Conservation (phyloP, 1,140 invertebrate genomes). For the Hypsibius dujardini region DNA sequence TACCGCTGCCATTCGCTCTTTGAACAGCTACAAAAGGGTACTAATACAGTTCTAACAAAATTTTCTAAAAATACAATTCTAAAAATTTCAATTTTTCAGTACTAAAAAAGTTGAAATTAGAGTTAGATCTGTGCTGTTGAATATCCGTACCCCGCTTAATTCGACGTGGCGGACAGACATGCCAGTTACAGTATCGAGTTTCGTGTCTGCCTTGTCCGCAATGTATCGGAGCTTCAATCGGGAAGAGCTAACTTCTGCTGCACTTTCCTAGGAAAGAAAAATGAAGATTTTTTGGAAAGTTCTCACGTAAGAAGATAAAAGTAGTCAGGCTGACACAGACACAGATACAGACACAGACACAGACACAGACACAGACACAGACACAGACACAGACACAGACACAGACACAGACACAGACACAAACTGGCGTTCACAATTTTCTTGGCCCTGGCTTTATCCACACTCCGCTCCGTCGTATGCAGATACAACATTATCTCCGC, state of each 20-base stretch:
- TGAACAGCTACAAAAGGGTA: neutral
- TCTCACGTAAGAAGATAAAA: too few relatives aligned
- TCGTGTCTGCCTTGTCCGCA: slow-evolving; percentile 8
- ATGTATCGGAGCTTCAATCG: slow-evolving; percentile 16
- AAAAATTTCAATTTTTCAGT: neutral
- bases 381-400: too few relatives aligned
- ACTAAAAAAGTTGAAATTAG: neutral
- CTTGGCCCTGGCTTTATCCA: neutral
- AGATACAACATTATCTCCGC: slow-evolving; percentile 8
- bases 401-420: too few relatives aligned
- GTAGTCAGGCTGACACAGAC: too few relatives aligned
- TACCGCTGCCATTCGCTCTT: slow-evolving; percentile 7
- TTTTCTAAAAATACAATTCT: too few relatives aligned
- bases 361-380: too few relatives aligned
- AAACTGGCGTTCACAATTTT: neutral
- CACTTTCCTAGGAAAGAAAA: neutral
- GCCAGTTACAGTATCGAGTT: neutral
- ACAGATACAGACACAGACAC: too few relatives aligned
- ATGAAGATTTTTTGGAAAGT: too few relatives aligned
- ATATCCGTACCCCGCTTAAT: neutral
- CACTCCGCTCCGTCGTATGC: slow-evolving; percentile 1
- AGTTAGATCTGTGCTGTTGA: too few relatives aligned
- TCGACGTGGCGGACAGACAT: slow-evolving; percentile 5
- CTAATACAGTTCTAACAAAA: neutral
- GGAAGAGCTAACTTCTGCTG: neutral